Evolutionary conservation across 2,113 vertebrate genomes (phyloP).

Genomic region (Clarias magur): DNA sequence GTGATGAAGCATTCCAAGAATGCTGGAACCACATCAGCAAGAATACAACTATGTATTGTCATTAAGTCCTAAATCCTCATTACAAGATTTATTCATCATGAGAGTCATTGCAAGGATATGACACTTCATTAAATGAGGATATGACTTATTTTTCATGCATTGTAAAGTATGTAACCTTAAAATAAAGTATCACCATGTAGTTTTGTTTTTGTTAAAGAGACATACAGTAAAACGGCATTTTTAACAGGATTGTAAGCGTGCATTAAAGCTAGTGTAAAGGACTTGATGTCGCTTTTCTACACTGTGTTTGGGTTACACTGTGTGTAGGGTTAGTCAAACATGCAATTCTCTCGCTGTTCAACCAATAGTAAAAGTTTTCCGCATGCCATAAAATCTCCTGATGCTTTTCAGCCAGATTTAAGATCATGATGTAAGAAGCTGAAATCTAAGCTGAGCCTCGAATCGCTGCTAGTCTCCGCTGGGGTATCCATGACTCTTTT

Average conservation of each 20-base stretch:
- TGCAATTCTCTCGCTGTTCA: background rate
- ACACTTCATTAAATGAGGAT: no score
- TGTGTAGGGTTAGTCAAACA: background rate
- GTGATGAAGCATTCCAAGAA: background rate
- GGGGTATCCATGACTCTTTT: background rate
- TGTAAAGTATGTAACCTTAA: background rate
- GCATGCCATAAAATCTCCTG: background rate
- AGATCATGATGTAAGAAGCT: conserved; percentile 29
- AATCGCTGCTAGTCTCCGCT: background rate
- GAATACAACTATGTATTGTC: no score
- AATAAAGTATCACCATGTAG: background rate
- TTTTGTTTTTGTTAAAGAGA: background rate
- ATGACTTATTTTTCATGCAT: background rate
- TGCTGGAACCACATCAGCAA: no score
- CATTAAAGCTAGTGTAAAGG: background rate
- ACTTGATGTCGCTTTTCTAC: background rate
- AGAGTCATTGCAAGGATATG: no score
- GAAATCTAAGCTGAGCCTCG: background rate
- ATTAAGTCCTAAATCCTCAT: no score
- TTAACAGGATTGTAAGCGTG: background rate
- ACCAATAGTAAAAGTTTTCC: background rate
- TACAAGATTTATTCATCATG: no score
- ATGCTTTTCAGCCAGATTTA: background rate
- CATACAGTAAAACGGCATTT: background rate
- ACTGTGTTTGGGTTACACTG: background rate